Base-by-base conservation (phyloP, 2,797 vertebrate species). In the Sternarchorhynchus goeldii region DNA sequence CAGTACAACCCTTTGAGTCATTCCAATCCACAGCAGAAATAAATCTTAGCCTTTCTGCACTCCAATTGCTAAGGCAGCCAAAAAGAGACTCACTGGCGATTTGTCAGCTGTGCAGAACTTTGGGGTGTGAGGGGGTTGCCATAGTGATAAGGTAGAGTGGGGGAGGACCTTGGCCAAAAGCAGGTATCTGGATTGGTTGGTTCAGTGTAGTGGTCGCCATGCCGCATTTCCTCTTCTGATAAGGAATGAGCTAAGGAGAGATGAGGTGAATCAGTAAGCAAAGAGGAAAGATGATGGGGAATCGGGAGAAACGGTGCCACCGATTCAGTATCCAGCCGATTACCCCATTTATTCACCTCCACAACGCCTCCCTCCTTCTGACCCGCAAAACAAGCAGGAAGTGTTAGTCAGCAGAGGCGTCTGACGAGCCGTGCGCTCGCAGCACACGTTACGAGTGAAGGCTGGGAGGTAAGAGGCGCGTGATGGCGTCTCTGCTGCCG, bases 71-170 rank as follows among this genome's bases (percentile, higher is more conserved):
- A 78, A 62, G 79, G 81, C 80, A 87, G 84, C 84, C 36, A 81
- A 36, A 59, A 76, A 82, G 76, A 80, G 82, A 92, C 93, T 93
- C 82, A 94, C 92, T 86, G 86, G 79, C 62, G 86, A 78, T 84
- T 83, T 2, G 75, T 79, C 77, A 58, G 81, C 79, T 87, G 85
- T 34, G 88, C 85, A 69, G 85, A 89, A 78, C 84, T 85, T 74
- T 84, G 87, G 41, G 91, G 85, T 84, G 81, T 62, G 2, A 78
- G 66, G 73, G 0, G 64, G 73, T 90, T 8, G 0, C 21, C 75
- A 29, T 69, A 31, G 5, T 60, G 86, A 88, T 76, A 18, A 0
- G 39, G 78, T 0, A 50, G 39, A 20, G 66, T 0, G 14, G 85
- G 76, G 80, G 88, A 86, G 79, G 88, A 87, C 84, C 55, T 82